Conservation (phyloP, 2,113 vertebrate species). For the Apodemus speciosus region DNA sequence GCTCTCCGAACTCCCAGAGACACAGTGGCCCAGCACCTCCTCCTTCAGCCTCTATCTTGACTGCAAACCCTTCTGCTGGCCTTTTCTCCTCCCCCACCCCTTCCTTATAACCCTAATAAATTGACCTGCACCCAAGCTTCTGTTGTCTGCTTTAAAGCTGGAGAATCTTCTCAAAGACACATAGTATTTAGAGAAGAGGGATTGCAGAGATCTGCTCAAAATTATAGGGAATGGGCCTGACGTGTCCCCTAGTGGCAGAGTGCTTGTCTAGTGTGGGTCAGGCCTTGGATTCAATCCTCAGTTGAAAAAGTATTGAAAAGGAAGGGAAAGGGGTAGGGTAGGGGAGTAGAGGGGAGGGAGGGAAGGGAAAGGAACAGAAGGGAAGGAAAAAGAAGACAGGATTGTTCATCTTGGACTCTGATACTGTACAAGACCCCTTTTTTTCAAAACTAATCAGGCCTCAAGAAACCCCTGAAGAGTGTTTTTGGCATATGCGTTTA, state of each 20-base stretch:
- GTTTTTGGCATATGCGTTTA: neutral
- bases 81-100: neutral
- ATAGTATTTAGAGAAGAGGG: neutral
- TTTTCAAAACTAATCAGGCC: neutral
- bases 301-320: neutral
- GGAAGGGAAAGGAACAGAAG: neutral
- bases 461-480: neutral
- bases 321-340: neutral
- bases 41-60: neutral
- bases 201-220: neutral
- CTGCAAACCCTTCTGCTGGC: neutral
- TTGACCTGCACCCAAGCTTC: neutral
- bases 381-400: neutral
- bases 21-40: neutral
- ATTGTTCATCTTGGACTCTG: neutral
- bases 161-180: neutral
- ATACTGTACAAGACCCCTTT: neutral
- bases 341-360: too few relatives aligned
- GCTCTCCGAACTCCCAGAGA: neutral
- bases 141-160: neutral
- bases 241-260: neutral
- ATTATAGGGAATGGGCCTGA: neutral
- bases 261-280: neutral
- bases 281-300: neutral
- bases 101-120: conserved; percentile 1